These are phyloP conservation scores for Drosophila rubida DNA, from an alignment of 2,888 invertebrate genomes.

Conservation along the genomic window DNA sequence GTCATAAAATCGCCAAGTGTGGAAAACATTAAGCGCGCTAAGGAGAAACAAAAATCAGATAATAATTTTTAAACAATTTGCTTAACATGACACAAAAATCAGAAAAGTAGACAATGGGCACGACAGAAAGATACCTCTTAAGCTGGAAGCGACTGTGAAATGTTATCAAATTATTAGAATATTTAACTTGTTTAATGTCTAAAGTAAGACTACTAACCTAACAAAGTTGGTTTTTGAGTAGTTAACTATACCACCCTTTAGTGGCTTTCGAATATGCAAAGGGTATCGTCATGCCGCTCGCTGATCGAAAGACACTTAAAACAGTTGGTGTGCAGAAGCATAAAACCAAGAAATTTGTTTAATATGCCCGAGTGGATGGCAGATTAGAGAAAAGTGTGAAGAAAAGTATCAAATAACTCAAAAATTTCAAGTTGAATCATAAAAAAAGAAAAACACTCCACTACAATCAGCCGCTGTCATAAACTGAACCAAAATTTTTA, in stretches of 20 bases:
- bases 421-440: slow-evolving; percentile 32
- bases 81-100: slow-evolving; percentile 15
- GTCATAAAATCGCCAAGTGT: slow-evolving; percentile 71
- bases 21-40: slow-evolving; percentile 68
- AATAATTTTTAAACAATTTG: slow-evolving; percentile 48
- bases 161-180: background rate
- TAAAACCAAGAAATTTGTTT: slow-evolving; percentile 57
- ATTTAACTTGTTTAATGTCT: background rate
- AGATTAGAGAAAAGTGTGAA: slow-evolving; percentile 68
- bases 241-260: background rate
- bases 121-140: slow-evolving; percentile 1
- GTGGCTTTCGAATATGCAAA: background rate
- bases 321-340: slow-evolving; percentile 62
- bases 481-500: slow-evolving; percentile 43
- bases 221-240: background rate
- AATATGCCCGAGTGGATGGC: slow-evolving; percentile 27
- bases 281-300: slow-evolving; percentile 14
- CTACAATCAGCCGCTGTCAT: slow-evolving; percentile 31
- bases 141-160: background rate
- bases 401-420: slow-evolving; percentile 76
- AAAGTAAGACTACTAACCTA: too few species aligned
- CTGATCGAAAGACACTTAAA: slow-evolving; percentile 48
- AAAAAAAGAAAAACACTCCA: slow-evolving; percentile 20
- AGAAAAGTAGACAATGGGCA: background rate
- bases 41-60: slow-evolving; percentile 36